These are phyloP conservation scores for Zapornia atra DNA, from an alignment of 2,113 vertebrate genomes.

Conservation along the genomic window DNA sequence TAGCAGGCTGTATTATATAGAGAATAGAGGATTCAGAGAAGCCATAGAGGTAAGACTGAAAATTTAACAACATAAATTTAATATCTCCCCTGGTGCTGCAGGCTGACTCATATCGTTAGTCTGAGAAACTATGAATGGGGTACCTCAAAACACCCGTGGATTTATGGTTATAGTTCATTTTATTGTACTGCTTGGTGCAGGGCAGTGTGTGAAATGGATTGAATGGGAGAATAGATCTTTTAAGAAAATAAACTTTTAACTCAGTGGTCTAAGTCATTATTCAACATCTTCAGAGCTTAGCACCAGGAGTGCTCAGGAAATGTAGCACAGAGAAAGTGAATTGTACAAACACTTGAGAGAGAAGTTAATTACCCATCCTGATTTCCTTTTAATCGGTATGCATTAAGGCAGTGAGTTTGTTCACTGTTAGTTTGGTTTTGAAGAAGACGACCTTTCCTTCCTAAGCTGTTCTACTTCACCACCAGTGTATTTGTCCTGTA, in stretches of 20 bases:
- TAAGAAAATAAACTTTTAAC: constrained; percentile 64
- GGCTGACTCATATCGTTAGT: background rate
- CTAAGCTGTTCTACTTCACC: background rate
- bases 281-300: constrained; percentile 40
- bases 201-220: constrained; percentile 17
- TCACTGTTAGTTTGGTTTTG: background rate
- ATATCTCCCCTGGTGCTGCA: background rate
- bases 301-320: constrained; percentile 42
- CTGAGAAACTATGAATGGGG: constrained; percentile 39
- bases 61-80: constrained; percentile 34
- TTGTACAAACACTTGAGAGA: constrained; percentile 57
- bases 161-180: constrained; percentile 51
- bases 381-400: constrained; percentile 59
- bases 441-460: constrained; percentile 1
- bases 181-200: constrained; percentile 43
- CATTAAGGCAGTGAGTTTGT: constrained; percentile 32
- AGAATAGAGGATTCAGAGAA: background rate
- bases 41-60: background rate
- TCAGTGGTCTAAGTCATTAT: constrained; percentile 48
- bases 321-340: constrained; percentile 48
- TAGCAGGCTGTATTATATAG: background rate
- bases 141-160: constrained; percentile 5
- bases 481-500: background rate
- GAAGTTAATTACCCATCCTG: constrained; percentile 59
- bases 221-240: constrained; percentile 45